Base-by-base conservation (phyloP, 2,797 vertebrate genomes). In the Mormyrus hasselquistii region DNA sequence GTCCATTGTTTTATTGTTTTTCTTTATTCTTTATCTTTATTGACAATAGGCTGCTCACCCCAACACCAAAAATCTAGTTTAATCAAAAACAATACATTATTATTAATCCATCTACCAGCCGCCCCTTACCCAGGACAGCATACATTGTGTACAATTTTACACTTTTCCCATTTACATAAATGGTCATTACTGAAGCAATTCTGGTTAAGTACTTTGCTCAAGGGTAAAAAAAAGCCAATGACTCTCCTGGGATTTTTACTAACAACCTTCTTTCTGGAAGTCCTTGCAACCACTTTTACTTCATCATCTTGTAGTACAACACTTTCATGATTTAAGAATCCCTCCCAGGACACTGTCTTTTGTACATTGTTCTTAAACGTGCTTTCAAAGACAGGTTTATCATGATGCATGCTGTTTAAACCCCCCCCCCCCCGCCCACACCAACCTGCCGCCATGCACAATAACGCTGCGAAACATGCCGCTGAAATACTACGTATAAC, bases 331-430 rank as follows among this genome's bases (percentile, higher is more conserved):
- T 29, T 50, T 52, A 88, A 88, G 16, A 52, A 47, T 76, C 47
- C 87, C 87, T 88, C 87, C n/a, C n/a, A 47, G 87, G n/a, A 88
- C n/a, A 47, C 10, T 12, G 47, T 41, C 41, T 49, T 65, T 16
- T 91, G 89, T 87, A 89, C 87, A 3, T 86, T 53, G 22, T 87
- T 91, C 86, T 90, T 50, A 89, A 59, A 90, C 89, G 89, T 76
- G n/a, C 5, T 29, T 91, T 86, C 65, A 91, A 90, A 90, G 83
- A 41, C 19, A 50, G 86, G 89, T 73, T 88, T 76, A 34, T 62
- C 55, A 79, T 89, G 88, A 88, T 89, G 90, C 85, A 86, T 38
- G 50, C 85, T 55, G 52, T 57, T 57, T 85, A 90, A 89, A 90
- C 87, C 62, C 79, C 73, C 50, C 88, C 69, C 91, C 90, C 49